Conservation (phyloP, 2,113 vertebrate species). For the Ictalurus furcatus region DNA sequence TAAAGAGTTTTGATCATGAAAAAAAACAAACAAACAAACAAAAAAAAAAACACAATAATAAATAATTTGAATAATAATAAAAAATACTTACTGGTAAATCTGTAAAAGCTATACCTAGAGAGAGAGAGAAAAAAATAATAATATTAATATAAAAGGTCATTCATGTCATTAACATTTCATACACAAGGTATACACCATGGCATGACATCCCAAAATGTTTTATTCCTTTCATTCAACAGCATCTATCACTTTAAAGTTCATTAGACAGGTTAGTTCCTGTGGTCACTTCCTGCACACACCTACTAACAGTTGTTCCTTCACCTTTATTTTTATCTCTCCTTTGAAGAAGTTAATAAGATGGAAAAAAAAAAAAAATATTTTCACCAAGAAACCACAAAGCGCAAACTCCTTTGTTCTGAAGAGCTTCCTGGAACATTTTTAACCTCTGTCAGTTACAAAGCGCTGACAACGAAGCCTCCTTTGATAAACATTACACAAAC, state of each 20-base stretch:
- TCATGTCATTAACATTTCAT: not conserved
- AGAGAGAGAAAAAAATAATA: slow-evolving; percentile 39
- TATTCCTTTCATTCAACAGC: not conserved
- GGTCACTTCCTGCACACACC: not conserved
- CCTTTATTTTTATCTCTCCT: not conserved
- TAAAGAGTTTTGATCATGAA: not conserved
- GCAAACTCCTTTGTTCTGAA: not conserved
- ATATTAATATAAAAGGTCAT: not conserved
- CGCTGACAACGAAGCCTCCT: not conserved
- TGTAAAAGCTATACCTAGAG: slow-evolving; percentile 94
- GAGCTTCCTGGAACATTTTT: not conserved
- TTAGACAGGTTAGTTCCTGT: not conserved
- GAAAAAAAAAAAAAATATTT: not conserved
- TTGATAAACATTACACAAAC: not conserved
- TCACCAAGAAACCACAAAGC: not conserved
- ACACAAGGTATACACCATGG: not conserved
- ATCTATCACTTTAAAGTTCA: not conserved
- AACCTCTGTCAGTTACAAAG: not conserved
- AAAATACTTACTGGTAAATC: slow-evolving; percentile 92
- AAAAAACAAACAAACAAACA: not conserved
- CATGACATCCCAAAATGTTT: not conserved
- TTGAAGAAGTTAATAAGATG: not conserved
- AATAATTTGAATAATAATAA: not conserved
- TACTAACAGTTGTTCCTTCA: not conserved
- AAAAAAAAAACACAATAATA: too few species aligned